Conservation (phyloP, 2,113 vertebrate species). For the Probosciger aterrimus region DNA sequence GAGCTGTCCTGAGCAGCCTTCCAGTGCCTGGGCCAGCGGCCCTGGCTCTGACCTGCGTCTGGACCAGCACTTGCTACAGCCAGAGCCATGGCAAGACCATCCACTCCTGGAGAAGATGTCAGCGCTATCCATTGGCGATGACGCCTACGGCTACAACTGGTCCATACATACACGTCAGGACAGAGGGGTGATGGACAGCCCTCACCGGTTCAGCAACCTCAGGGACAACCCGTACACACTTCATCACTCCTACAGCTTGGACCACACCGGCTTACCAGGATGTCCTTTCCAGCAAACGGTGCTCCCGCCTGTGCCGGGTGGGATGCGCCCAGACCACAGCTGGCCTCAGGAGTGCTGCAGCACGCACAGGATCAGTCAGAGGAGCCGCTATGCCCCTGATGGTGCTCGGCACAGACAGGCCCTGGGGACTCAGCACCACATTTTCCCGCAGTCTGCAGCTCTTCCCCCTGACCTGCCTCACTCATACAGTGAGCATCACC, state of each 20-base stretch:
- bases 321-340: not conserved
- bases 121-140: not conserved
- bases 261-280: not conserved
- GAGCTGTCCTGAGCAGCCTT: not conserved
- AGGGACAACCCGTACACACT: not conserved
- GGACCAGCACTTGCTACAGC: not conserved
- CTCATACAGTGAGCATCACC: fast-evolving
- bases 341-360: not conserved
- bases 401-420: not conserved
- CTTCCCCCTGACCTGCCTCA: not conserved
- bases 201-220: not conserved
- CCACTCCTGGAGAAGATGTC: not conserved
- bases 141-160: not conserved
- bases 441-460: fast-evolving
- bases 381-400: fast-evolving
- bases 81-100: not conserved
- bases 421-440: not conserved
- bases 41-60: not conserved
- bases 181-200: not conserved
- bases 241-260: not conserved
- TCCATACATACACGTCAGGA: not conserved
- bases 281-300: not conserved
- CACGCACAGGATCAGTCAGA: fast-evolving
- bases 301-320: fast-evolving
- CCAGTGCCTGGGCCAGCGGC: not conserved